phyloP scores from a whole-genome alignment of 2,888 invertebrate species.

The Apodemia mormo region DNA sequence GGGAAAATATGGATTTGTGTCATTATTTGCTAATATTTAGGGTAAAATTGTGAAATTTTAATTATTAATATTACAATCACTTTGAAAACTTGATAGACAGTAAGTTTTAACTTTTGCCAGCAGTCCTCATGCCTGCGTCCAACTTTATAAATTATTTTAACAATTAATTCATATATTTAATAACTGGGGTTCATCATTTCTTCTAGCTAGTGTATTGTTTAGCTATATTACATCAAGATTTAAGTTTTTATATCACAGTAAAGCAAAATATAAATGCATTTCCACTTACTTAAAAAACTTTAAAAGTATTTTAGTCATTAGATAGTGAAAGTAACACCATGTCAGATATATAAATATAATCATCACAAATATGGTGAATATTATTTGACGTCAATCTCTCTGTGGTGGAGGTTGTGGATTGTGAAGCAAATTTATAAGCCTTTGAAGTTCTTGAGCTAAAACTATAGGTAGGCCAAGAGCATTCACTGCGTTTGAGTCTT shows the following conservation, averaged over 20 bases:
- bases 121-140: too few species aligned
- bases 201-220: neutral
- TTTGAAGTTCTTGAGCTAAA: constrained; percentile 60
- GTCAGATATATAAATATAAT: constrained; percentile 34
- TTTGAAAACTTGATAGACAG: too few species aligned
- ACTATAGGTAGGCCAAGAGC: constrained; percentile 65
- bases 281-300: constrained; percentile 31
- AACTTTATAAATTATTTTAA: too few species aligned
- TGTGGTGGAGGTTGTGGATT: constrained; percentile 25
- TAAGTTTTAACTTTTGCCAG: too few species aligned
- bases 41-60: too few species aligned
- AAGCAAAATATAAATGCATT: constrained; percentile 20
- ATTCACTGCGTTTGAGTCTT: constrained; percentile 50
- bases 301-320: constrained; percentile 33
- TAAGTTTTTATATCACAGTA: constrained; percentile 24
- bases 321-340: constrained; percentile 34
- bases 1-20: too few species aligned
- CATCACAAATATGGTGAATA: constrained; percentile 33
- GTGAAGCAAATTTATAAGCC: constrained; percentile 39
- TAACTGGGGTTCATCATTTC: constrained; percentile 1
- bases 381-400: constrained; percentile 36
- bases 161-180: neutral
- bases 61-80: too few species aligned
- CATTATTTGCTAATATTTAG: too few species aligned
- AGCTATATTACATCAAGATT: neutral